Base-by-base conservation (phyloP, 1,140 invertebrate genomes). In the Drosophila prosaltans region DNA sequence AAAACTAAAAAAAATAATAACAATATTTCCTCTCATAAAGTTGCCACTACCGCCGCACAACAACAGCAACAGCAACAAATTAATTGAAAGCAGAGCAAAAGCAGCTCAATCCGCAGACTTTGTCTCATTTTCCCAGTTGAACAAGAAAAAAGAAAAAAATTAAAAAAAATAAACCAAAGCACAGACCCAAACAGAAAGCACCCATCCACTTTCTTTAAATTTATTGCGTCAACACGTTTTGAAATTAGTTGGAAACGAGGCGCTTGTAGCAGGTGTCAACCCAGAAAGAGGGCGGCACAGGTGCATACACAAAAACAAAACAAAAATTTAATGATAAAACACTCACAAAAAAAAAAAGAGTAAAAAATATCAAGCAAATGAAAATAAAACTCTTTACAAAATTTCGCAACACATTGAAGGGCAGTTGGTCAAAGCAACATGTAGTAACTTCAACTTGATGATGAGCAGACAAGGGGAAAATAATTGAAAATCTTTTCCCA, bases 181-280 rank as follows among this genome's bases (percentile, higher is more conserved):
- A 48, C 6, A 24, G 16, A 16, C 43, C 6, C 1, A 74, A 72
- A 80, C 72, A 72, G 72, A 80, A 84, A 83, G 80, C 45, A 51
- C 45, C 80, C 74, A 81, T 78, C 30, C 77, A 86, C 82, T 86
- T 86, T 86, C 82, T 88, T 88, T 64, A 69, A 77, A 58, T 88
- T 88, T 88, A 86, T 86, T 86, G 82, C 82, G 85, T 86, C 79
- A 88, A 86, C 74, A 61, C 65, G 45, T 51, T 16, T 55, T 67
- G 16, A 62, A 67, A 73, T 70, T 69, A 77, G 79, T 78, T 85
- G 74, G 45, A 86, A 74, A 81, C 68, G 78, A 73, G 79, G 48
- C 66, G 78, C 63, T 61, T 41, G 60, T 67, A 88, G 82, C 82
- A 85, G 82, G 82, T 85, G 82, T 74, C 82, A 71, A 64, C 48